Base-by-base conservation (phyloP, 2,888 invertebrate genomes). In the Euphydryas editha region DNA sequence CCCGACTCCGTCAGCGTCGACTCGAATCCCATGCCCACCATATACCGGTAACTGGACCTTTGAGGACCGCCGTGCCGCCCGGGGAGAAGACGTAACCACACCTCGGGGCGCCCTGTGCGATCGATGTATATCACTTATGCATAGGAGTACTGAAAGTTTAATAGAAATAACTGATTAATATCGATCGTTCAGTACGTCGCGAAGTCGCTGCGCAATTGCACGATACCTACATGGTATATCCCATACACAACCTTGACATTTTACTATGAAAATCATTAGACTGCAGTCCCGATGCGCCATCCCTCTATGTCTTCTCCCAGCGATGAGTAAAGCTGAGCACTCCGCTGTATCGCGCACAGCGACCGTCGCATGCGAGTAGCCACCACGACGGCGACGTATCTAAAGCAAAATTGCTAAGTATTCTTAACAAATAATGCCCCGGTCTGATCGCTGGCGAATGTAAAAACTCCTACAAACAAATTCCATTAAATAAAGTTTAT, bases 1-100 rank as follows among this genome's bases (percentile, higher is more conserved):
- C 89, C 92, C 83, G 96, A 97, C 94, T 96, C 96, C 94, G 95
- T 95, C 87, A 96, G 96, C 94, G 96, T 97, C 87, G 96, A 97
- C 93, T 96, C 96, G 88, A 96, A 95, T 93, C 95, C 96, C 87
- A 95, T 96, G 90, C 95, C 96, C 77, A 97, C 97, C 78, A 97
- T 97, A 91, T 97, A 97, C 95, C 96, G 97, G 97, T 97, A 96
- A 92, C 88, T 83, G 82, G 82, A 80, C 75, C 75, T 68, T 73
- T 75, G 76, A 76, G 75, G 76, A 73, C 69, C 75, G 74, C 77
- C 77, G 70, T 75, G 76, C 78, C 78, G 74, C 64, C 73, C 70
- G 73, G 81, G 82, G 85, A 83, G 86, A 86, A 88, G 83, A 86
- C 82, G 77, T 84, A 81, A 62, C 54, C 57, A 49, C 65, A 42